Conservation (phyloP, 2,797 vertebrate genomes). For the Mus spretus region DNA sequence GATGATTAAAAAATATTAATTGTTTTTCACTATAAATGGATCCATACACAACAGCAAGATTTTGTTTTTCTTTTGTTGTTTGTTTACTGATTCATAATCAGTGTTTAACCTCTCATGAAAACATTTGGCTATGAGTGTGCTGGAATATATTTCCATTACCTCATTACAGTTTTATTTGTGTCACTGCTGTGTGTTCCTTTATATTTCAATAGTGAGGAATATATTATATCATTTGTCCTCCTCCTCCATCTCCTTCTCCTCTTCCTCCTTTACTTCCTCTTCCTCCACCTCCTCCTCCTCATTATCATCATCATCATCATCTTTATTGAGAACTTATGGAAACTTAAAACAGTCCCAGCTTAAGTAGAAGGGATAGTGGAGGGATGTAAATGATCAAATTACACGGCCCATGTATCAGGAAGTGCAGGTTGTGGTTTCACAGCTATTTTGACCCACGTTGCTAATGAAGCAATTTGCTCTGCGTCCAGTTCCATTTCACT, state of each 20-base stretch:
- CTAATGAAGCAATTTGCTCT: constrained; percentile 91
- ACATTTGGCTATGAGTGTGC: too few species aligned
- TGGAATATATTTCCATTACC: background rate
- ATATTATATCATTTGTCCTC: background rate
- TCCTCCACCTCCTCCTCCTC: background rate
- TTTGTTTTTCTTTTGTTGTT: background rate
- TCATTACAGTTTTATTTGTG: background rate
- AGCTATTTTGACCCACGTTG: constrained; percentile 82
- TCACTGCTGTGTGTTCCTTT: too few species aligned
- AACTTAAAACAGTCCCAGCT: constrained; percentile 57
- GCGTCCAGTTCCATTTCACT: constrained; percentile 89
- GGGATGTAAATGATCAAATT: constrained; percentile 84
- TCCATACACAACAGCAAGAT: background rate
- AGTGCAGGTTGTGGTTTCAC: constrained; percentile 81
- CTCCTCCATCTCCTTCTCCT: background rate
- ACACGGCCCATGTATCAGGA: constrained; percentile 82
- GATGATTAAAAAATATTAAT: background rate
- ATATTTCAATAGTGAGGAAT: constrained; percentile 4
- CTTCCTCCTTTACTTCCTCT: background rate
- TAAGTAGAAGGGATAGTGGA: constrained; percentile 69
- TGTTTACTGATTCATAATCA: background rate
- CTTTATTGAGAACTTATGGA: constrained; percentile 5
- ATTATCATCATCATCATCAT: background rate
- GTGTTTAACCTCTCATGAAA: background rate
- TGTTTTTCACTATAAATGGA: background rate